A percentile compares a stretch with the other conserved stretches of the same genome.
Evolutionary conservation across 2,113 vertebrate genomes (phyloP).

Genomic region (Xenopus borealis): DNA sequence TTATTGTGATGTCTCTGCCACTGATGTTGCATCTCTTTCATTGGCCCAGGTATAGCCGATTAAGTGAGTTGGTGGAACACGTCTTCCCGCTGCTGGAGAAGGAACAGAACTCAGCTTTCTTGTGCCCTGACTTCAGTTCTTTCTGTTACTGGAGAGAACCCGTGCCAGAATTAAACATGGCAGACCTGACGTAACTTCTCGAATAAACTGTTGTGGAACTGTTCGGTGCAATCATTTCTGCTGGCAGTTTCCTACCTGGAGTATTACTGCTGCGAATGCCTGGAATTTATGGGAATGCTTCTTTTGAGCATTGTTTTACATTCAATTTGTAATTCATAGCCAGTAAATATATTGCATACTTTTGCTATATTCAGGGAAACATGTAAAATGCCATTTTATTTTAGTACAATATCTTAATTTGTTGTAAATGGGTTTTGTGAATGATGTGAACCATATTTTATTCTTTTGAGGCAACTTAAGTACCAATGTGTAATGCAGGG

Average conservation of each 20-base stretch:
- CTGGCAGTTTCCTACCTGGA: constrained; percentile 22
- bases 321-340: constrained; percentile 26
- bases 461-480: neutral
- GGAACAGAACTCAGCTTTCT: constrained; percentile 84
- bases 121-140: constrained; percentile 87
- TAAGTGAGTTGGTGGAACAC: constrained; percentile 90
- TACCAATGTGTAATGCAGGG: no score
- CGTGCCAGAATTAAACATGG: constrained; percentile 73
- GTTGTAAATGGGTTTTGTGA: constrained; percentile 21
- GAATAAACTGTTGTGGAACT: neutral
- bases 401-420: constrained; percentile 40
- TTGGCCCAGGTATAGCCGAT: constrained; percentile 77
- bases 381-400: constrained; percentile 23
- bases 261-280: constrained; percentile 28
- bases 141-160: constrained; percentile 90
- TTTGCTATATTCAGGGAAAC: constrained; percentile 36
- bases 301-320: constrained; percentile 19
- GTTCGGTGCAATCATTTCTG: neutral
- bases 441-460: constrained; percentile 8
- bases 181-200: constrained; percentile 74
- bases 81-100: constrained; percentile 86
- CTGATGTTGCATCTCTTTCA: no score
- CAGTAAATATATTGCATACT: constrained; percentile 40
- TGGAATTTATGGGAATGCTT: constrained; percentile 10
- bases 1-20: no score